A percentile compares a stretch with the other conserved stretches of the same genome.
Conservation (phyloP, 2,797 vertebrate genomes). For the Lophius americanus region DNA sequence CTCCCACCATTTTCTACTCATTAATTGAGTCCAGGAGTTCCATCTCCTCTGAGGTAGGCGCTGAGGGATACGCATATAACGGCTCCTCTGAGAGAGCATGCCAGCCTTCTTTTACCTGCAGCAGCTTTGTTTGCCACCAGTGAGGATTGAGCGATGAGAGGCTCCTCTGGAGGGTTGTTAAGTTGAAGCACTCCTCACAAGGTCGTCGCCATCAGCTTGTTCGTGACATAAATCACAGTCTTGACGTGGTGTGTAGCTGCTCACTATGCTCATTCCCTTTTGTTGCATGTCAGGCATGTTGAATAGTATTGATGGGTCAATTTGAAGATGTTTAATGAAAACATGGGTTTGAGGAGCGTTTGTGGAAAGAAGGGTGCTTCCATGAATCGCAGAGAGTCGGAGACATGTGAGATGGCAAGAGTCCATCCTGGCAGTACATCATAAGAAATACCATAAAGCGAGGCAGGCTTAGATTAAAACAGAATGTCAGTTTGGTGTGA, state of each 20-base stretch:
- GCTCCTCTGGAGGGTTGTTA: constrained; percentile 51
- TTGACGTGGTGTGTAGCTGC: constrained; percentile 39
- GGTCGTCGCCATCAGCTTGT: constrained; percentile 48
- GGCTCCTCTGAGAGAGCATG: constrained; percentile 39
- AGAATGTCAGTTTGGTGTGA: neutral
- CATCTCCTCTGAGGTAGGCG: constrained; percentile 30
- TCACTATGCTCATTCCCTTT: constrained; percentile 42
- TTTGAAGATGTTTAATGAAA: constrained; percentile 8
- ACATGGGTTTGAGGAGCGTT: constrained; percentile 10
- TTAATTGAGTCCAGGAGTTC: constrained; percentile 52
- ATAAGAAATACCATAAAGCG: constrained; percentile 4
- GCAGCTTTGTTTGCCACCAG: constrained; percentile 50
- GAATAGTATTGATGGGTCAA: neutral
- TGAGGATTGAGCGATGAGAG: constrained; percentile 30
- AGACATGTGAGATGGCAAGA: too few species aligned
- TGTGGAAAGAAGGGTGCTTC: neutral
- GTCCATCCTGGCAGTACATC: constrained; percentile 4
- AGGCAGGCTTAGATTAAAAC: constrained; percentile 11
- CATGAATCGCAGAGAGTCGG: too few species aligned
- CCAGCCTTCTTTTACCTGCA: constrained; percentile 39
- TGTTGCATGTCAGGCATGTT: neutral
- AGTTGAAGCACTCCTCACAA: constrained; percentile 60
- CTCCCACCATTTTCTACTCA: constrained; percentile 47
- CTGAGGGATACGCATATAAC: constrained; percentile 25
- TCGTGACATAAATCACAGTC: constrained; percentile 60